Conservation (phyloP, 2,888 invertebrate species). For the Caenorhabditis macrosperma region DNA sequence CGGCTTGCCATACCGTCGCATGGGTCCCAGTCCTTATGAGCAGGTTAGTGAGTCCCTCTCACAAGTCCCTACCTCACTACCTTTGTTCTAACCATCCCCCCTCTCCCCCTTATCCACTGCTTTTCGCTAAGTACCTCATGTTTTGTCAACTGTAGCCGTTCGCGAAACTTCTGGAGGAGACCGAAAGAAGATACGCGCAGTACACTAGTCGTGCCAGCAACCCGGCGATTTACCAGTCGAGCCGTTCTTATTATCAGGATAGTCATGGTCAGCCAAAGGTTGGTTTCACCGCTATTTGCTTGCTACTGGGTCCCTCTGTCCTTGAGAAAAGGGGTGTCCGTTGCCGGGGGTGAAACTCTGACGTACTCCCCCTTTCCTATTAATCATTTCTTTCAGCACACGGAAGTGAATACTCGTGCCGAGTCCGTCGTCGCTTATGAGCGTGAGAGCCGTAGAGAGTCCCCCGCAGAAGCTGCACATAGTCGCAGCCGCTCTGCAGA, state of each 20-base stretch:
- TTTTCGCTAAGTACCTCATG: slow-evolving; percentile 34
- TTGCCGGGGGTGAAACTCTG: not conserved
- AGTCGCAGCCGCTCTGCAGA: slow-evolving; percentile 79
- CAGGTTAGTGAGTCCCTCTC: slow-evolving; percentile 62
- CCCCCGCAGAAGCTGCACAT: slow-evolving; percentile 69
- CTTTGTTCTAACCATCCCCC: slow-evolving; percentile 13
- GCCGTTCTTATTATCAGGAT: slow-evolving; percentile 47
- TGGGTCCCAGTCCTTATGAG: slow-evolving; percentile 71
- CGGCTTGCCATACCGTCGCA: slow-evolving; percentile 66
- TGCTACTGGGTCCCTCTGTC: slow-evolving; percentile 17
- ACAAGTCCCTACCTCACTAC: not conserved
- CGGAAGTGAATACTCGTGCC: slow-evolving; percentile 65
- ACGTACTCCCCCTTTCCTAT: not conserved
- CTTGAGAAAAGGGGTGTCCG: not conserved
- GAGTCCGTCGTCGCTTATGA: slow-evolving; percentile 68
- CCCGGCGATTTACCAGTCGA: slow-evolving; percentile 70
- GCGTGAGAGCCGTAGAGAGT: slow-evolving; percentile 72
- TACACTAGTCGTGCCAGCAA: slow-evolving; percentile 74
- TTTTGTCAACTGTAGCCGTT: slow-evolving; percentile 74
- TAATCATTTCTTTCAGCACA: slow-evolving; percentile 17
- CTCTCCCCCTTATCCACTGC: not conserved
- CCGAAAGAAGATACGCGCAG: slow-evolving; percentile 75
- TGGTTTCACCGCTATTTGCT: slow-evolving; percentile 29
- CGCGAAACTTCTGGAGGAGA: slow-evolving; percentile 76
- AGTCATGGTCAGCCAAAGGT: slow-evolving; percentile 60